Evolutionary conservation across 1,140 invertebrate genomes (phyloP), one percentile per base, ranked within the genome.

Genomic region (Stenopsyche tienmushanensis): DNA sequence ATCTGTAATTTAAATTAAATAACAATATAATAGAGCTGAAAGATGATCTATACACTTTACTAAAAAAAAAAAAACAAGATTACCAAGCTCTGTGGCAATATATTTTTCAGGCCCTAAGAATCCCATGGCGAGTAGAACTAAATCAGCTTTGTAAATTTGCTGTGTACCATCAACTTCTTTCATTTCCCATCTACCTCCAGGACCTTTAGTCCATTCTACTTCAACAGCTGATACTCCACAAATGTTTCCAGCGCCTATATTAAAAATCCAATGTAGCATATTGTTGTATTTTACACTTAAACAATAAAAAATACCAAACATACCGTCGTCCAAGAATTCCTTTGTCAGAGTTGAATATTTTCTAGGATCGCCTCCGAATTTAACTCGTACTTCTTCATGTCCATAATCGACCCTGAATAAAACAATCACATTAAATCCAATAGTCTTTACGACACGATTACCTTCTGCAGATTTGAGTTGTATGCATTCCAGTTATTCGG

Each of bases 111-210:
- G 97, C 2, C 97, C 97, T 25, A 99, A 81, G 83, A 99, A 99
- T 72, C 97, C 97, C 97, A 99, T 98, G 13, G 97, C 97, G 23
- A 99, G 82, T 60, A 99, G 81, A 39, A 98, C 93, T 62, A 99
- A 78, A 75, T 99, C 93, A 72, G 92, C 94, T 72, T 93, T 87
- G 76, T 87, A 94, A 2, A 91, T 84, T 75, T 90, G 87, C 80
- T 95, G 90, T 29, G 90, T 86, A 34, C 89, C 91, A 67, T 87
- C 82, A 49, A 94, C 79, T 84, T 98, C 94, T 55, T 88, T 84
- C 94, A 98, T 97, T 73, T 92, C 90, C 96, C 96, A 99, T 65
- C 91, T 83, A 0, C 96, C 97, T 65, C 86, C 88, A 49, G 93
- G 88, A 78, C 96, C 93, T 77, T 96, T 95, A 17, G 83, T 88